Percentiles rank a stretch among this genome's conserved stretches.
phyloP scores from a whole-genome alignment of 2,797 vertebrate genomes.

The Aphelocoma californica region DNA sequence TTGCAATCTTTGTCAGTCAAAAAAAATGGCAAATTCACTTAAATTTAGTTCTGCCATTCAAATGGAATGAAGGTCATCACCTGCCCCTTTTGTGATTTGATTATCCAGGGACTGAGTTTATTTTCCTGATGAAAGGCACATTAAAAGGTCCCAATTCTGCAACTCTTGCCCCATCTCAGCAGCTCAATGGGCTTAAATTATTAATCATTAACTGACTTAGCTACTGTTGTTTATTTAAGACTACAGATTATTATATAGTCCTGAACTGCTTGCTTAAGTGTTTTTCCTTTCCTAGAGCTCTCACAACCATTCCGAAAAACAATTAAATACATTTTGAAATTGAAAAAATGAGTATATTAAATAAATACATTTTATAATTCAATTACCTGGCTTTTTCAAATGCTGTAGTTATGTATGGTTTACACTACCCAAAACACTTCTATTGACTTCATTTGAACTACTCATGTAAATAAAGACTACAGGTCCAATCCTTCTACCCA shows the following conservation, averaged over 20 bases:
- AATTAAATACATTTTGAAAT: slow-evolving; percentile 23
- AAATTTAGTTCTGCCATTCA: slow-evolving; percentile 74
- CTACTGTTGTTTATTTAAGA: slow-evolving; percentile 42
- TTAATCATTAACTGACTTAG: slow-evolving; percentile 44
- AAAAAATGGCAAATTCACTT: slow-evolving; percentile 66
- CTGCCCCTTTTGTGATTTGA: slow-evolving; percentile 55
- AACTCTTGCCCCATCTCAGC: background rate
- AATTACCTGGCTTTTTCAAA: slow-evolving; percentile 55
- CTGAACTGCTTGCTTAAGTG: background rate
- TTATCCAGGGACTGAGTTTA: slow-evolving; percentile 44
- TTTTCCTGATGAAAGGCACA: slow-evolving; percentile 34
- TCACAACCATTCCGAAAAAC: slow-evolving; percentile 21
- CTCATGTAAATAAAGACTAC: background rate
- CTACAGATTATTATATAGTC: slow-evolving; percentile 15
- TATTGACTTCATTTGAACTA: background rate
- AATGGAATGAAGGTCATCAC: slow-evolving; percentile 70
- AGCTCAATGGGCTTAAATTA: slow-evolving; percentile 11
- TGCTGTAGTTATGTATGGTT: slow-evolving; percentile 4
- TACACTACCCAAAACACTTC: slow-evolving; percentile 13
- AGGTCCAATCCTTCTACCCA: background rate
- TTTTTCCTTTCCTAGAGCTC: background rate
- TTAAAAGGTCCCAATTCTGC: background rate
- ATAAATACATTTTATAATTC: slow-evolving; percentile 42
- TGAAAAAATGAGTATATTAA: slow-evolving; percentile 14
- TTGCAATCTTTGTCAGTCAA: slow-evolving; percentile 68